Evolutionary conservation across 2,888 invertebrate species (phyloP).

Genomic region (Agonopterix heracliana): DNA sequence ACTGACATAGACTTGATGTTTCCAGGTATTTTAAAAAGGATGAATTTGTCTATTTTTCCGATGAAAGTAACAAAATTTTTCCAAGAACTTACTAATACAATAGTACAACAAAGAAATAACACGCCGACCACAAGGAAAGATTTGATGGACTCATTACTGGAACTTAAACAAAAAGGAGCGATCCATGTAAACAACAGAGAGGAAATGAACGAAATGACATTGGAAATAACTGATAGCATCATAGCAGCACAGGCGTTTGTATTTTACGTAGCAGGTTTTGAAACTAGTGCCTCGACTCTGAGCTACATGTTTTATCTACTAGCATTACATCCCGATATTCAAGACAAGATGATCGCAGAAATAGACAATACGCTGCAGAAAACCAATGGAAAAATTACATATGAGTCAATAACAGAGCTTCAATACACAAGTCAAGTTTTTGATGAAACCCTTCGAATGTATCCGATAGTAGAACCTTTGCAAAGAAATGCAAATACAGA

Average conservation of each 20-base stretch:
- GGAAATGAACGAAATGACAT: conserved; percentile 9
- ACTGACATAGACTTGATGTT: conserved; percentile 35
- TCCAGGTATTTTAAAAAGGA: conserved; percentile 33
- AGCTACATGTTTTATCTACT: conserved; percentile 42
- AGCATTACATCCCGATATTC: conserved; percentile 39
- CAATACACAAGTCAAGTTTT: conserved; percentile 45
- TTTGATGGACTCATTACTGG: conserved; percentile 43
- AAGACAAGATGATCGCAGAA: conserved; percentile 35
- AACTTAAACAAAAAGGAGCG: conserved; percentile 29
- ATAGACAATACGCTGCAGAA: conserved; percentile 36
- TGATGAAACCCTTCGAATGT: conserved; percentile 58
- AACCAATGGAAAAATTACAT: conserved; percentile 34
- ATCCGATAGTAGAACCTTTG: conserved; percentile 49
- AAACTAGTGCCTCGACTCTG: conserved; percentile 48
- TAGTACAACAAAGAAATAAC: conserved; percentile 32
- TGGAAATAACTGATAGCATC: conserved; percentile 30
- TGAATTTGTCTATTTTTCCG: conserved; percentile 31
- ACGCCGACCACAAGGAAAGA: conserved; percentile 34
- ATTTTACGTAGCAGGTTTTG: conserved; percentile 52
- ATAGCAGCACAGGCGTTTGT: conserved; percentile 36
- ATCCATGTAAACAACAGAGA: conserved; percentile 19
- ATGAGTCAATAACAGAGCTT: conserved; percentile 40
- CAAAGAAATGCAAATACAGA: conserved; percentile 37
- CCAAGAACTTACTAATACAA: conserved; percentile 21
- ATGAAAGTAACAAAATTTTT: conserved; percentile 25